Base-by-base conservation (phyloP, 2,113 vertebrate genomes). In the Notarius quadriscutis region DNA sequence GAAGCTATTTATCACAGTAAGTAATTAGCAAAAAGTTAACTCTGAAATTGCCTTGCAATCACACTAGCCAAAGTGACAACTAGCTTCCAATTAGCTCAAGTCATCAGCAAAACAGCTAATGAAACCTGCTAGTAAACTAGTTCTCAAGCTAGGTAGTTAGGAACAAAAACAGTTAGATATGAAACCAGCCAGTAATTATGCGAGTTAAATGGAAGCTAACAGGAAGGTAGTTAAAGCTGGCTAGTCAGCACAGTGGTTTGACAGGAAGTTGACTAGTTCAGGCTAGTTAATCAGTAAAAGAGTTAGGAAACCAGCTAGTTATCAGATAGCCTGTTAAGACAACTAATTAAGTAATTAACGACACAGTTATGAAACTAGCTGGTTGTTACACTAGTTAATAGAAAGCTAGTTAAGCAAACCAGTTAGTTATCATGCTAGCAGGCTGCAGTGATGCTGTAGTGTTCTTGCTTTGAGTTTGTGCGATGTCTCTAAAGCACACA, bases 381-480 rank as follows among this genome's bases (percentile, higher is more conserved):
- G 22, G 2, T 30, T 20, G 15, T 34, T 60, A 79, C 51, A 57
- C 20, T 51, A 51, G 18, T 22, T 50, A 51, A 71, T 14, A 22
- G 41, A 18, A n/a, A n/a, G 22, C 20, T 7, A 51, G 20, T n/a
- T n/a, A 75, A 75, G 20, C 5, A 57, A 79, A 18, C 77, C 53
- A 10, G n/a, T 79, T 30, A 9, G 53, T 27, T 8, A 7, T 8
- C 5, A 30, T 30, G 75, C 22, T 51, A 55, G 57, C 41, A 27
- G 20, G 60, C 41, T 41, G 17, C 48, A 27, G 15, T n/a, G n/a
- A 69, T 12, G 30, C n/a, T 15, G 65, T 27, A 50, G 34, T 74
- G 18, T 48, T 74, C 71, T 74, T 53, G n/a, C 63, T 30, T 51
- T 18, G 71, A 48, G 84, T 85, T 71, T 85, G 22, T 85, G 11